Conservation (phyloP, 23 tunicate genomes). For the Trididemnum clinides region DNA sequence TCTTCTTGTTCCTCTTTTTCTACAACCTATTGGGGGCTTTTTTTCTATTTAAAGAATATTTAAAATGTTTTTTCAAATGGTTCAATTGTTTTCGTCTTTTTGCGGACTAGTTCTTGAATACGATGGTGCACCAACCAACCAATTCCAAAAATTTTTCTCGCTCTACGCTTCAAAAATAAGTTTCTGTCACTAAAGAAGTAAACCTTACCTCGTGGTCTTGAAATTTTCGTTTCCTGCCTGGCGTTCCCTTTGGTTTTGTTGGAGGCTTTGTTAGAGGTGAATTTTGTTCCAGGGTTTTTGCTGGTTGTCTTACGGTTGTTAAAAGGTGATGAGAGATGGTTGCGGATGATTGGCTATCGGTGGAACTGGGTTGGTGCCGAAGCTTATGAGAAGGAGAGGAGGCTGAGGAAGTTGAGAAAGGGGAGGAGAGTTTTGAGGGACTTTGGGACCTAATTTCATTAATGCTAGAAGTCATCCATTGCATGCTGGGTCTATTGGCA, state of each 20-base stretch:
- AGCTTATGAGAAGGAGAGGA: no score
- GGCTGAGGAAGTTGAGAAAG: not conserved
- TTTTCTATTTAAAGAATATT: no score
- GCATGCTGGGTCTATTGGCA: conserved; percentile 58
- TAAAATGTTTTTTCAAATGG: no score
- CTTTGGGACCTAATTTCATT: conserved; percentile 58
- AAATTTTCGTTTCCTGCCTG: conserved; percentile 90
- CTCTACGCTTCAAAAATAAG: no score
- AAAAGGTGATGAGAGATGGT: not conserved
- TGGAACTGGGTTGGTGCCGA: no score
- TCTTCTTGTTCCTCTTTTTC: no score
- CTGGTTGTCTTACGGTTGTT: not conserved
- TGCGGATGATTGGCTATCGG: not conserved
- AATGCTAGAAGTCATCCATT: conserved; percentile 89
- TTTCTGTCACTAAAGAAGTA: no score
- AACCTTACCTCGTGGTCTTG: conserved; percentile 91
- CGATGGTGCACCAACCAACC: no score
- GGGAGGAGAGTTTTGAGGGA: conserved; percentile 64
- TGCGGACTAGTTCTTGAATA: no score
- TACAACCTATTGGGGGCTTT: no score
- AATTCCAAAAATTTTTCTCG: no score
- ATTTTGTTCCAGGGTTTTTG: not conserved
- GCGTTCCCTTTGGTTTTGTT: conserved; percentile 87
- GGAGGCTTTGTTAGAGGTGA: not conserved
- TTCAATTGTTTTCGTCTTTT: no score